phyloP scores from a whole-genome alignment of 2,113 vertebrate genomes.

The sheep (Ovis aries) region ARS-UI_Ramb_v3.0 NC_056072.1:56722001-56722500 shows the following conservation, averaged over 20 bases:
- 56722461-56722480: background rate
- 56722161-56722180: conserved; percentile 72
- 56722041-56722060: conserved; percentile 12
- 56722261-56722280: background rate
- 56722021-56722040: conserved; percentile 57
- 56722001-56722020: conserved; percentile 48
- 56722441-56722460: background rate
- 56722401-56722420: background rate
- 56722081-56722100: background rate
- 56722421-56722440: background rate
- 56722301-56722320: background rate
- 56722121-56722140: conserved; percentile 67
- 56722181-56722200: conserved; percentile 76
- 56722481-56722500: background rate
- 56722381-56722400: background rate
- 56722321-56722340: background rate
- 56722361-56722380: background rate
- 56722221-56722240: background rate
- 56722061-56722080: conserved; percentile 28
- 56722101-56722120: conserved; percentile 22
- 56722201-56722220: background rate
- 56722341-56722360: background rate
- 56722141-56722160: conserved; percentile 53
- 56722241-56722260: background rate
- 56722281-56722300: background rate